Base-by-base conservation (phyloP, 35 echinoderm and acorn worm species). In the Chiridota heheva region DNA sequence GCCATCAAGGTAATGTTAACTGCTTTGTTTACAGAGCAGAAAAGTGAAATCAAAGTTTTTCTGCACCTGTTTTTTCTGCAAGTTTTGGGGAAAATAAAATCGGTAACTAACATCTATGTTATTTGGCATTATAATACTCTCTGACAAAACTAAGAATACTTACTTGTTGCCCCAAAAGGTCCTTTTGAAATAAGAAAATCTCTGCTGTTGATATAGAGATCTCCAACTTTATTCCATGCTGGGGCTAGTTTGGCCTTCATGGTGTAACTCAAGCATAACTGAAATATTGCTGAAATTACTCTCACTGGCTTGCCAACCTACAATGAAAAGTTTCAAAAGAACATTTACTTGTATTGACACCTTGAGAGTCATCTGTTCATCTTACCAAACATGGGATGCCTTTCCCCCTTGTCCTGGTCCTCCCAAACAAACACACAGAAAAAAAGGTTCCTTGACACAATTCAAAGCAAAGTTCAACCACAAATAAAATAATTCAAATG, bases 201-300 rank as follows among this genome's bases (percentile, higher is more conserved):
- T 67, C 95, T 98, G 16, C 95, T 89, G 70, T 98, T 82, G 37
- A 98, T 62, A 42, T 91, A 91, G 13, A 76, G 67, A 5, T 88
- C 85, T 22, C 89, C 89, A 66, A 73, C 89, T 69, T 98, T 98
- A 48, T 98, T 91, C 95, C 95, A 98, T 13, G 77, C n/a, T 12
- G 95, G 95, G 20, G 95, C 93, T 5, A 97, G 43, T 59, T 91
- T 97, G 15, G 95, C 95, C 69, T 69, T 87, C 37, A 92, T 34
- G 2, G 95, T 98, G 49, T 98, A 98, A 24, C 72, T 44, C 0
- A 91, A 81, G 47, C 93, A 97, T 36, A 81, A 84, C 63, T 98
- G 95, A 67, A 98, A 91, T 13, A 91, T 74, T 38, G 84, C 45
- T 74, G 84, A 35, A 22, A 85, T 88, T n/a, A 98, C 89, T 41